These are phyloP conservation scores for Zosterops pallidus DNA, from an alignment of 2,113 vertebrate species.

Conservation along the genomic window DNA sequence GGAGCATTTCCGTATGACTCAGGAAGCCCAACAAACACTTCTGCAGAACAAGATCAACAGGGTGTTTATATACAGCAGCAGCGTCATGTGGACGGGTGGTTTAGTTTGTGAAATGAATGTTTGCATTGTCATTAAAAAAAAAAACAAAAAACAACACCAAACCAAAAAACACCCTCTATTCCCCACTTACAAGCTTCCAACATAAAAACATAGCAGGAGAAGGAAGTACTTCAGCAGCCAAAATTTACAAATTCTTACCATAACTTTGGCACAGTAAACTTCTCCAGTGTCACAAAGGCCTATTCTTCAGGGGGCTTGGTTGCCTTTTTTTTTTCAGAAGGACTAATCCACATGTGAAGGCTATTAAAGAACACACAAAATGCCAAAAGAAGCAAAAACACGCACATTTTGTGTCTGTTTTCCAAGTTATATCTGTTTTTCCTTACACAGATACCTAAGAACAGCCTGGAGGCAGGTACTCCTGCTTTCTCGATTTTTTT, in stretches of 20 bases:
- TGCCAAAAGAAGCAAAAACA: not conserved
- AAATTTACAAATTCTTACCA: conserved; percentile 74
- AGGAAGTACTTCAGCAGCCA: conserved; percentile 63
- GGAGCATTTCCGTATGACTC: not conserved
- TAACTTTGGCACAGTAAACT: conserved; percentile 62
- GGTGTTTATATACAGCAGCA: conserved; percentile 46
- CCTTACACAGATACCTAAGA: not conserved
- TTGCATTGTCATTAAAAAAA: conserved; percentile 49
- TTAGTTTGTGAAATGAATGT: conserved; percentile 62
- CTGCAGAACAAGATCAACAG: conserved; percentile 45
- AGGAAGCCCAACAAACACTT: conserved; percentile 14
- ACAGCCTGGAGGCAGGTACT: not conserved
- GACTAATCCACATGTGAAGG: conserved; percentile 52
- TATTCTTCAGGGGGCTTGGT: conserved; percentile 52
- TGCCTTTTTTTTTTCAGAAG: not conserved
- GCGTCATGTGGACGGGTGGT: not conserved
- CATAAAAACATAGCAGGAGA: conserved; percentile 56
- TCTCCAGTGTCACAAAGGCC: conserved; percentile 62
- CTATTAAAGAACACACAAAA: conserved; percentile 38
- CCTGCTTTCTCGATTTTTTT: not conserved
- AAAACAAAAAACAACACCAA: not conserved
- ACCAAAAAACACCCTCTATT: not conserved
- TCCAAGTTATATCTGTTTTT: not conserved
- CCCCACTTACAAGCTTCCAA: conserved; percentile 22
- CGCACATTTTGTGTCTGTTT: not conserved